Base-by-base conservation (phyloP, 2,113 vertebrate genomes). In the Hypomesus transpacificus region DNA sequence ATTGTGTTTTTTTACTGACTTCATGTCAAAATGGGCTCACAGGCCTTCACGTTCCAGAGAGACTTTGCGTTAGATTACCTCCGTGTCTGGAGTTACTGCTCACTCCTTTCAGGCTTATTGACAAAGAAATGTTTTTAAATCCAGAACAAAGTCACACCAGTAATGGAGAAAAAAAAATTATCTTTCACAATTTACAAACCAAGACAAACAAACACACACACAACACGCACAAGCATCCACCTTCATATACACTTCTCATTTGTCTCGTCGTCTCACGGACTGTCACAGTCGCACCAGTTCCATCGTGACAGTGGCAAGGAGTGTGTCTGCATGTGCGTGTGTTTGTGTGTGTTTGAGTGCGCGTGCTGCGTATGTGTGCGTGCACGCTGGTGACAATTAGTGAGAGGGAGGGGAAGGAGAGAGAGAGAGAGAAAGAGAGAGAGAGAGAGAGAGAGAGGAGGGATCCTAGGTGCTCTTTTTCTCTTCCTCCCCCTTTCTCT, bases 401-500 rank as follows among this genome's bases (percentile, higher is more conserved):
- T 50, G 73, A 20, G 22, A 56, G 22, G 17, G 34, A 18, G 21
- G 20, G 60, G 56, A 62, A 59, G 24, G 65, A 63, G 68, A 70
- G 68, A 22, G 59, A 51, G 6, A 52, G 59, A 26, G 11, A 66
- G 63, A 66, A 13, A 51, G 51, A n/a, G n/a, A n/a, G n/a, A n/a
- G n/a, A n/a, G 34, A 28, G 52, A 52, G 52, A 57, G 24, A 65
- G 53, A 69, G 52, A 54, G 61, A 63, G 46, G 39, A 66, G 54
- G 65, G 77, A 70, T 71, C 71, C 54, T 53, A 66, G 39, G 34
- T 62, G 66, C 50, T 72, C 22, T 52, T 59, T 74, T 53, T 52
- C 22, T 75, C 52, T 69, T 51, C 64, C 51, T 76, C 75, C 56
- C 75, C 58, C 77, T 77, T 77, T 60, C 69, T 63, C 62, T 63